Evolutionary conservation across 2,797 vertebrate species (phyloP).

Genomic region (Hipposideros larvatus): DNA sequence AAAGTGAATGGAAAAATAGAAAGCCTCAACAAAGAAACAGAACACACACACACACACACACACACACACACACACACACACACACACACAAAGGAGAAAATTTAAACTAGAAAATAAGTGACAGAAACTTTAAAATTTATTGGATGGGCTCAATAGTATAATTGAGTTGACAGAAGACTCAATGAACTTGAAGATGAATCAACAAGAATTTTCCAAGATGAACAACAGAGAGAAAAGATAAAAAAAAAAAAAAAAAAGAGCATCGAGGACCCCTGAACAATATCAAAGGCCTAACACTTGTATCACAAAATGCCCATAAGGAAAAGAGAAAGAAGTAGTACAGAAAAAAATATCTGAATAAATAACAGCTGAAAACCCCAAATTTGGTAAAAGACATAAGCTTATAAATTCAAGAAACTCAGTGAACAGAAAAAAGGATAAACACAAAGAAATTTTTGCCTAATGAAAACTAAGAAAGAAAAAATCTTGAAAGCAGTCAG

Average conservation of each 20-base stretch:
- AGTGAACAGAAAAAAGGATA: not conserved
- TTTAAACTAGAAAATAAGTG: constrained; percentile 44
- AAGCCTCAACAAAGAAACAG: not conserved
- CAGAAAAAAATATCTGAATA: constrained; percentile 43
- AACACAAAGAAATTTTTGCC: not conserved
- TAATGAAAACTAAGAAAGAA: constrained; percentile 17
- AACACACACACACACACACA: not conserved
- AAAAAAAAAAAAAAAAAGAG: not conserved
- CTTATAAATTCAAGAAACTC: not conserved
- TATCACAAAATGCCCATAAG: not conserved
- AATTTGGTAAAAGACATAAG: constrained; percentile 33
- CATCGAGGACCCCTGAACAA: not conserved
- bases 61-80: too few species aligned
- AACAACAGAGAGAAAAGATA: not conserved
- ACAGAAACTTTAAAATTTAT: constrained; percentile 18
- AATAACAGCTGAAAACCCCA: not conserved
- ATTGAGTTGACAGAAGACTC: not conserved
- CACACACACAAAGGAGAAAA: not conserved
- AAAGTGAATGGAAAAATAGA: constrained; percentile 27
- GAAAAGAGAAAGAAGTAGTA: not conserved
- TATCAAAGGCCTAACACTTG: not conserved
- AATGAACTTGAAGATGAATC: not conserved
- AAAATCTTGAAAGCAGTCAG: not conserved
- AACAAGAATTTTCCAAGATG: constrained; percentile 1
- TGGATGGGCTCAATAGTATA: constrained; percentile 2